Percentiles rank a stretch among this genome's conserved stretches.
phyloP scores from a whole-genome alignment of 2,797 vertebrate species.

The Enoplosus armatus region DNA sequence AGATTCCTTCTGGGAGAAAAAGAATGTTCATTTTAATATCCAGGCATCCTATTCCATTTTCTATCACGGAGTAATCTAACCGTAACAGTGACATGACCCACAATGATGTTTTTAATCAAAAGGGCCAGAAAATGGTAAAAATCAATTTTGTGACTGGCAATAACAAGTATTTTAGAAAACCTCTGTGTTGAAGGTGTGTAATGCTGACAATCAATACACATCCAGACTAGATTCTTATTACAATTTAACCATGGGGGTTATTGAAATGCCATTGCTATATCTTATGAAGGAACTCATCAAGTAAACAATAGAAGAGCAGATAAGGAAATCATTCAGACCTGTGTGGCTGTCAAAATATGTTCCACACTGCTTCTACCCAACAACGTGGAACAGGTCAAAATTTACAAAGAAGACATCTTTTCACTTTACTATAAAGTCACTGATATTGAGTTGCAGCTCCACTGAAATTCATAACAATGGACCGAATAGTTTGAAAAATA shows the following conservation, averaged over 20 bases:
- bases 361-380: background rate
- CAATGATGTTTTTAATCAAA: conserved; percentile 41
- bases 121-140: conserved; percentile 14
- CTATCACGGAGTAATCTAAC: background rate
- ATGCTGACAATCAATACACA: conserved; percentile 31
- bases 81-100: conserved; percentile 10
- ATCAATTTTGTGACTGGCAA: conserved; percentile 23
- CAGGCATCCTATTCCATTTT: conserved; percentile 26
- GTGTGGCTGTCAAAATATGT: conserved; percentile 12
- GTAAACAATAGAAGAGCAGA: conserved; percentile 24
- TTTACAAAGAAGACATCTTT: background rate
- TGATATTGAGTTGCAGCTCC: conserved; percentile 10
- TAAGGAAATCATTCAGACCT: background rate
- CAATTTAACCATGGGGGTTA: conserved; percentile 24
- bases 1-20: conserved; percentile 59
- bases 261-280: conserved; percentile 20
- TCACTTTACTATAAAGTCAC: conserved; percentile 19
- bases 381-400: background rate
- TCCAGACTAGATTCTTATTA: conserved; percentile 4
- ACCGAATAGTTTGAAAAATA: conserved; percentile 18
- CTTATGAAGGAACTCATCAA: conserved; percentile 1
- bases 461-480: conserved; percentile 12
- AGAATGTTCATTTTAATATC: conserved; percentile 36
- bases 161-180: conserved; percentile 24
- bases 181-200: conserved; percentile 17